Base-by-base conservation (phyloP, 1,140 invertebrate species). In the Manduca sexta region DNA sequence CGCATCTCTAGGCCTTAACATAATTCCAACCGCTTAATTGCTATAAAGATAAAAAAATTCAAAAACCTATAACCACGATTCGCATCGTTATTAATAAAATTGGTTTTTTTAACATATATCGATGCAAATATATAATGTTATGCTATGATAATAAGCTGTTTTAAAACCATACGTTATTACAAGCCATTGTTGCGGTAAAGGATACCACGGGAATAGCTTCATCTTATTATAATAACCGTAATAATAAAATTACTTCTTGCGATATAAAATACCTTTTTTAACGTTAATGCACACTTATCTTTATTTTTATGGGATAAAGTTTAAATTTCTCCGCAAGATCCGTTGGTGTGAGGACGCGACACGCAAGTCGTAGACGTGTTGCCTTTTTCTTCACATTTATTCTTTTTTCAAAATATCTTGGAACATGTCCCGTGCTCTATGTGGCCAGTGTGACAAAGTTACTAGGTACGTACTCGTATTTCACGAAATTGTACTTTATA, bases 211-310 rank as follows among this genome's bases (percentile, higher is more conserved):
- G 67, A 73, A 69, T 73, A 73, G 57, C 66, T 49, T 60, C 52
- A 59, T 49, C 47, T 39, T 34, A 54, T 51, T 13, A 40, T 72
- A 66, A 64, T 69, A 60, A 50, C 52, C 51, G 47, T 59, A 39
- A 52, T 62, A 65, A 73, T 69, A 69, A 60, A 69, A 60, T 62
- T 61, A 62, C 57, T 69, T 62, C 56, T 68, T 66, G 44, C 41
- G 46, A 40, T 56, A 39, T 49, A 60, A 60, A 59, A 64, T 49
- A 48, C 21, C 38, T 29, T 45, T 44, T 49, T 40, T 49, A 29
- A 8, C 16, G 21, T 26, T 26, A 26, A 26, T 26, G 21, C 8
- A 26, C 21, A 26, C 4, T 26, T 8, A 40, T 30, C 8, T 41
- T 62, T 49, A 18, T 17, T 8, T 30, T 39, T 43, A 41, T 6